Percentiles rank a stretch among this genome's conserved stretches.
phyloP scores from a whole-genome alignment of 2,113 vertebrate species.

The Mungos mungo region DNA sequence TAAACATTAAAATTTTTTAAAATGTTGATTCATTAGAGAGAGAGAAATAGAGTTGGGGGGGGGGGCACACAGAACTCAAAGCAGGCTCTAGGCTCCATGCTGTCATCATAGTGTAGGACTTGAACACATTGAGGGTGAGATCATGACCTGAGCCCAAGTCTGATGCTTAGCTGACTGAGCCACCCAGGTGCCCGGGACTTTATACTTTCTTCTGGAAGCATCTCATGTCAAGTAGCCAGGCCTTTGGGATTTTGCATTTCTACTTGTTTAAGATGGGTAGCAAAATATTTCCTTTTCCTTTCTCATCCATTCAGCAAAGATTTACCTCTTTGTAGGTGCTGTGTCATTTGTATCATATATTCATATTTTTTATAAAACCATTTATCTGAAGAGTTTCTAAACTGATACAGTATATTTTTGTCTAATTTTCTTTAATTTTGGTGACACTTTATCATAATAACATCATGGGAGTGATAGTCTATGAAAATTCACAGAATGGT shows the following conservation, averaged over 20 bases:
- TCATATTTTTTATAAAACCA: background rate
- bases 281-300: slow-evolving; percentile 24
- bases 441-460: background rate
- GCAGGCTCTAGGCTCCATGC: no score
- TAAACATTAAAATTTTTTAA: no score
- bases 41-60: no score
- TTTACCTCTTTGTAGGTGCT: background rate
- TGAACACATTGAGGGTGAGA: no score
- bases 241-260: background rate
- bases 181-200: no score
- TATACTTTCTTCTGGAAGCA: background rate
- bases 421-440: background rate
- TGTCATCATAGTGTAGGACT: no score
- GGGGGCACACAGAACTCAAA: no score
- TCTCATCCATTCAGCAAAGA: background rate
- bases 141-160: no score
- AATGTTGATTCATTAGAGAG: no score
- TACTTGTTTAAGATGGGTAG: background rate
- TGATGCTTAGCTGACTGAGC: no score
- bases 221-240: background rate
- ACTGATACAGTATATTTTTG: background rate
- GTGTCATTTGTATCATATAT: background rate
- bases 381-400: background rate
- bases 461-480: background rate
- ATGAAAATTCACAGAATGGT: background rate